These are phyloP conservation scores for Agelaius tricolor DNA, from an alignment of 2,113 vertebrate genomes.

Conservation along the genomic window DNA sequence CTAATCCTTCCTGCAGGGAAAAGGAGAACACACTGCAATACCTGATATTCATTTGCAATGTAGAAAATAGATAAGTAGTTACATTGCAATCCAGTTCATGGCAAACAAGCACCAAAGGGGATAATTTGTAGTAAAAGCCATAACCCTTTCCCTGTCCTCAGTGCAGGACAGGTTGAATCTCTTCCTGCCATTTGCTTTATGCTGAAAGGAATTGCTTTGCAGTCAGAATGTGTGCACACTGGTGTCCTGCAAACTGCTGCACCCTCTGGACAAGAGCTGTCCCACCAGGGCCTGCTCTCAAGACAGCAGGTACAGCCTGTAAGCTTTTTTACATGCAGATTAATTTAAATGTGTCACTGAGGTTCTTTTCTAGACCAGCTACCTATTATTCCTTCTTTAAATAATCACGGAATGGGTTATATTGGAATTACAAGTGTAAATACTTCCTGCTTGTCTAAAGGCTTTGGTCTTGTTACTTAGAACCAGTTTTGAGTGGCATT, in stretches of 20 bases:
- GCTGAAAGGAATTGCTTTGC: background rate
- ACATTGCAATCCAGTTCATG: background rate
- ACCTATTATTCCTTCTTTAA: background rate
- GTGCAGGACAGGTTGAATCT: background rate
- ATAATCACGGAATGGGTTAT: background rate
- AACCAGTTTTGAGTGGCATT: background rate
- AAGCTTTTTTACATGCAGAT: background rate
- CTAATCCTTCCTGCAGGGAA: background rate
- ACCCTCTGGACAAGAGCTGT: background rate
- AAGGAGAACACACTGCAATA: background rate
- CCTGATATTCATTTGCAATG: background rate
- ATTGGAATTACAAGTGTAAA: background rate
- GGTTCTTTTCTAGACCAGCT: background rate
- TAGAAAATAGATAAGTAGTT: background rate
- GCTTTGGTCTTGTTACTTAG: background rate
- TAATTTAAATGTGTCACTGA: background rate
- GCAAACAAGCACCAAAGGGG: background rate
- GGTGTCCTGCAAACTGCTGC: background rate
- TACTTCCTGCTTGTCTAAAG: background rate
- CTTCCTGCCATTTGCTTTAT: background rate
- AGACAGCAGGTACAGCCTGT: background rate
- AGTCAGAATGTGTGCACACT: background rate
- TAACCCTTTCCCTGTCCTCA: background rate
- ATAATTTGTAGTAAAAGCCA: background rate
- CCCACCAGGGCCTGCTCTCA: background rate